Evolutionary conservation across 92 coral and sea anemone genomes (phyloP), one percentile per base, ranked within the genome.

Genomic region (Siderastrea radians): DNA sequence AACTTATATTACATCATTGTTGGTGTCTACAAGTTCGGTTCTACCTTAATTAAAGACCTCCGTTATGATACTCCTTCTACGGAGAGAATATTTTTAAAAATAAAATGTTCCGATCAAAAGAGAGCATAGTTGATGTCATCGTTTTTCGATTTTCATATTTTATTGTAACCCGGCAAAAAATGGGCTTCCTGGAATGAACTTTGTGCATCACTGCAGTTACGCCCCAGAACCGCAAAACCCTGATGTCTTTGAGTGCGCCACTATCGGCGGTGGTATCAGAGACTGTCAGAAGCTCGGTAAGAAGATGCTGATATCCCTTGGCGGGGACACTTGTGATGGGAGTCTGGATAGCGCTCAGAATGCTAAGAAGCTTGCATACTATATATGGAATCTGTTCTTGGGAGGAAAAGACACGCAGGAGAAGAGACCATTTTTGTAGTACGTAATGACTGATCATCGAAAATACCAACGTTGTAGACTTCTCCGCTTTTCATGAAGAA

Each of bases 281-380:
- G 96, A 93, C 81, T 95, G 98, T 77, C 98, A 95, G 80, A 89
- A 83, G 86, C 92, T 91, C 14, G 98, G 98, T 44, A 95, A 91
- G 87, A 93, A 95, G 75, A 73, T 95, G 49, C 77, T 93, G 69
- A 93, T 95, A 55, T 95, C 98, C 43, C 96, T 95, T 82, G 98
- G 98, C 3, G 98, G 96, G 9, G 96, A 93, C 74, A 95, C 98
- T 11, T 94, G 95, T 48, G 98, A 95, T 80, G 96, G 98, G 46
- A 93, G 96, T 44, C 75, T 95, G 57, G 96, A 89, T 5, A 95
- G 92, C 53, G 88, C 89, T 10, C 82, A 79, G 15, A 78, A 85
- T 58, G 98, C 98, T 45, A 91, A 84, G 57, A 84, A 75, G 14
- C 92, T 95, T 53, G 98, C 98, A 8, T 86, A 78, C 7, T 90